Evolutionary conservation across 2,888 invertebrate genomes (phyloP).

Genomic region (Colletes collaris): DNA sequence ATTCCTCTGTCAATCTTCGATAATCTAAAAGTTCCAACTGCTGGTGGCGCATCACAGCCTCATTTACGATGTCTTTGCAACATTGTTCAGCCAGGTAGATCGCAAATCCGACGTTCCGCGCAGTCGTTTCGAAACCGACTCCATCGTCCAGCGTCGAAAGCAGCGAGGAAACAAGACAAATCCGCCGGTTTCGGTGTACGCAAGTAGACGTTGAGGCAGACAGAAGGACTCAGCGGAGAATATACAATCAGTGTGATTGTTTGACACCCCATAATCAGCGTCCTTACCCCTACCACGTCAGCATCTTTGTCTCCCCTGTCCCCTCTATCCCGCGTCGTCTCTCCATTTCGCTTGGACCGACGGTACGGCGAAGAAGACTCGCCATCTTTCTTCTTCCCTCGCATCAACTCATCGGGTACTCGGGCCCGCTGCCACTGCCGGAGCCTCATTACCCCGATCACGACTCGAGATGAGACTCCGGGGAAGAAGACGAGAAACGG

Average conservation of each 20-base stretch:
- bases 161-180: constrained; percentile 53
- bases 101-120: background rate
- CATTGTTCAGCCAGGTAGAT: no score
- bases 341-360: constrained; percentile 44
- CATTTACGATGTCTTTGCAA: no score
- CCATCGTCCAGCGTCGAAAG: no score
- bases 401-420: constrained; percentile 61
- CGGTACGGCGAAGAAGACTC: background rate
- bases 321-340: constrained; percentile 49
- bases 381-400: constrained; percentile 33
- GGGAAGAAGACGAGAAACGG: constrained; percentile 77
- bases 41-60: no score
- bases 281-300: constrained; percentile 75
- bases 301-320: constrained; percentile 54
- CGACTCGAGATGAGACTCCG: constrained; percentile 80
- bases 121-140: background rate
- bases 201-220: constrained; percentile 70
- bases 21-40: no score
- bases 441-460: constrained; percentile 82
- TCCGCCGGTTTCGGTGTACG: constrained; percentile 49
- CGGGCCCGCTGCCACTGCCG: constrained; percentile 69
- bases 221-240: constrained; percentile 75
- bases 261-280: constrained; percentile 83
- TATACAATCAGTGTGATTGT: constrained; percentile 83
- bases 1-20: no score